phyloP scores from a whole-genome alignment of 2,797 vertebrate species.

The Caiman crocodilus region DNA sequence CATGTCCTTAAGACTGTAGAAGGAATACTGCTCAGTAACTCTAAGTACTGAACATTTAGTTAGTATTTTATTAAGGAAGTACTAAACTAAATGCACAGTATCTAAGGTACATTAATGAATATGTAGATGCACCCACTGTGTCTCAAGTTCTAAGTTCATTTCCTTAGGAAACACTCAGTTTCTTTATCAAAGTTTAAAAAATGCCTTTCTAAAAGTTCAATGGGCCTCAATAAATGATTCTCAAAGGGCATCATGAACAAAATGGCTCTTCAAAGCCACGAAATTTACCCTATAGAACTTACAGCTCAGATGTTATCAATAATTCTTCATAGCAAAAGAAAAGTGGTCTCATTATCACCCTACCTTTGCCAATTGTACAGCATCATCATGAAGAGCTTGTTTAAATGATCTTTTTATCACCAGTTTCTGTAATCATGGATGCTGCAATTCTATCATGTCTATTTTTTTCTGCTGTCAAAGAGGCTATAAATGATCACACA shows the following conservation, averaged over 20 bases:
- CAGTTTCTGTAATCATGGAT: neutral
- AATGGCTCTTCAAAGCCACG: neutral
- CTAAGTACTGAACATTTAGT: neutral
- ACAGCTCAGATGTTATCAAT: neutral
- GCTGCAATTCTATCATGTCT: neutral
- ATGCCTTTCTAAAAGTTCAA: conserved; percentile 11
- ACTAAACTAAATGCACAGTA: no score
- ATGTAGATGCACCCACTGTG: no score
- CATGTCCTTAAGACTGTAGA: neutral
- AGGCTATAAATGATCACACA: neutral
- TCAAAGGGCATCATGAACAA: conserved; percentile 18
- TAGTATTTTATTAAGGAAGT: no score
- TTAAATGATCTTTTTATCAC: neutral
- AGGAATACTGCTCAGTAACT: no score
- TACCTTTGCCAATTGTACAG: neutral
- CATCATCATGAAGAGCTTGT: neutral
- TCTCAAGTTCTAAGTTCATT: conserved; percentile 1
- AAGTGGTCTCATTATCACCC: neutral
- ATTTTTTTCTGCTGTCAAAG: neutral
- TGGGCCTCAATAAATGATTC: neutral
- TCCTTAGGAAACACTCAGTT: conserved; percentile 27
- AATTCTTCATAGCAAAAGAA: neutral
- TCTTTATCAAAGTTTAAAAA: conserved; percentile 30
- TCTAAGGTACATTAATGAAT: no score
- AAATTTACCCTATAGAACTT: neutral